Evolutionary conservation across 2,113 vertebrate species (phyloP), one percentile per base, ranked within the genome.

Genomic region (Otocyon megalotis): DNA sequence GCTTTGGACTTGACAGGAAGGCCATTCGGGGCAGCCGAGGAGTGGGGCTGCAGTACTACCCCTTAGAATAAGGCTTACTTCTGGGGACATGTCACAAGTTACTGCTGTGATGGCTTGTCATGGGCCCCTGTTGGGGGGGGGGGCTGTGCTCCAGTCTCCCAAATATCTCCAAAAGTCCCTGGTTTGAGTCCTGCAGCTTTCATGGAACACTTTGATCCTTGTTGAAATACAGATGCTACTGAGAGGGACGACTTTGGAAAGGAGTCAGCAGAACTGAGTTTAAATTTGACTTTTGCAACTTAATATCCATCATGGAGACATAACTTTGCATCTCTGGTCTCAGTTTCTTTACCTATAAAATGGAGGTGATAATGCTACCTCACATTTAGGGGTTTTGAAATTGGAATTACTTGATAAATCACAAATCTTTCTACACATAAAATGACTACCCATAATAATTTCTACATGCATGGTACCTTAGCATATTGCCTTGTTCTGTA

Each of bases 321-420:
- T 72, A 24, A 16, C 15, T 95, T 89, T n/a, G 58, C 28, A 71
- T 60, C 20, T 90, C 76, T 30, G 20, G 32, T 56, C 48, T 90
- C 15, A 4, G 48, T 67, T 67, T 74, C 19, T 95, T 95, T 56
- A 19, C 32, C 50, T 63, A 13, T 86, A 77, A 94, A 80, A 90
- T 53, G 50, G 7, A 91, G 15, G 54, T 72, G 62, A 81, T n/a
- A 32, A 9, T 79, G 48, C 30, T 67, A 58, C 16, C 28, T 92
- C 43, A 92, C 3, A 17, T 32, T 60, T 10, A 28, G 30, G 5
- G 20, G 32, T 86, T 91, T 56, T 69, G 77, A 81, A 22, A 69
- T 5, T 83, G 32, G 54, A 93, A 77, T 97, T 86, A 77, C 17
- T 83, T 93, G 56, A 82, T 65, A 83, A 79, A 63, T 90, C 16